A percentile compares a stretch with the other conserved stretches of the same genome.
phyloP scores from a whole-genome alignment of 1,140 invertebrate species.

The Ceratosolen solmsi region DNA sequence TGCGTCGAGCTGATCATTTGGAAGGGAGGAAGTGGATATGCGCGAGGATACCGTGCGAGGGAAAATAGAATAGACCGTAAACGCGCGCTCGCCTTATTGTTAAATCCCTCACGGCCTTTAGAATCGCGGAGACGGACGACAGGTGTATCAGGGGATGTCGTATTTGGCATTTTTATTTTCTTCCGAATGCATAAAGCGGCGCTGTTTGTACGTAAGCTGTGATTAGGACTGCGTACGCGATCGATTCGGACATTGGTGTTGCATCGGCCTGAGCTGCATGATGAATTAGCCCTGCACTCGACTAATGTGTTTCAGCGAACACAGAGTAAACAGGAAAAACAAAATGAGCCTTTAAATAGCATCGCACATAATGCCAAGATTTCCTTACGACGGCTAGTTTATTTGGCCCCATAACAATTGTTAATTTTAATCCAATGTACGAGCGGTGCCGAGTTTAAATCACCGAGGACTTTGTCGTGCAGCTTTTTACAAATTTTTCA shows the following conservation, averaged over 20 bases:
- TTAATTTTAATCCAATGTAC: too few species aligned
- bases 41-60: neutral
- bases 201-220: neutral
- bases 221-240: conserved; percentile 18
- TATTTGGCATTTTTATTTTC: conserved; percentile 33
- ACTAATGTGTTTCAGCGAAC: neutral
- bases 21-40: conserved; percentile 17
- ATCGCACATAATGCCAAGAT: too few species aligned
- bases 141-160: neutral
- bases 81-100: conserved; percentile 1
- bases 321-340: neutral
- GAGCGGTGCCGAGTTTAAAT: too few species aligned
- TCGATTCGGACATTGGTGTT: neutral
- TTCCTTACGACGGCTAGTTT: too few species aligned
- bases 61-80: conserved; percentile 22
- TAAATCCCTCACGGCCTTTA: conserved; percentile 18
- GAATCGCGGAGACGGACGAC: neutral
- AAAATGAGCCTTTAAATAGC: too few species aligned
- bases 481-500: too few species aligned
- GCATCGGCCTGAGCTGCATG: neutral
- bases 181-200: conserved; percentile 5
- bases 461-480: too few species aligned
- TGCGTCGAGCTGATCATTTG: conserved; percentile 18
- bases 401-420: too few species aligned
- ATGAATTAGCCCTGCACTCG: neutral